Percentiles rank a stretch among this genome's conserved stretches.
Conservation (phyloP, 2,797 vertebrate genomes). For the Poecilia velifera region DNA sequence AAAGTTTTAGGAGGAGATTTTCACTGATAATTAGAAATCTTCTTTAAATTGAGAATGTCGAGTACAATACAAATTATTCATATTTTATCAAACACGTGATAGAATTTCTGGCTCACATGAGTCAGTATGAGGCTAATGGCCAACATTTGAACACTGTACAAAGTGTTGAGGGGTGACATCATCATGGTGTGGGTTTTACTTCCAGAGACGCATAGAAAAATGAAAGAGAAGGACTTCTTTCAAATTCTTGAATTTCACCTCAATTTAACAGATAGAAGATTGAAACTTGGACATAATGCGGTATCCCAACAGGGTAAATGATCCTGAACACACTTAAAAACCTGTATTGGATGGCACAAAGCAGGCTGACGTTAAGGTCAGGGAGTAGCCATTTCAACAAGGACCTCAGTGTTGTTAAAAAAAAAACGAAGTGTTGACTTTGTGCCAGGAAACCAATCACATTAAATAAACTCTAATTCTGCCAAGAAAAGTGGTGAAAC, state of each 20-base stretch:
- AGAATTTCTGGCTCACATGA: no score
- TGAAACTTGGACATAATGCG: not conserved
- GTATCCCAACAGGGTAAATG: not conserved
- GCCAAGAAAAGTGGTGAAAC: not conserved
- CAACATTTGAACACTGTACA: not conserved
- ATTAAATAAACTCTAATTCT: not conserved
- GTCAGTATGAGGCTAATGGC: no score
- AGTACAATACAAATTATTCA: not conserved
- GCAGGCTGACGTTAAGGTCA: no score
- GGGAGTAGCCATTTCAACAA: not conserved
- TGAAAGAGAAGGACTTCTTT: not conserved
- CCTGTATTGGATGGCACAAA: not conserved
- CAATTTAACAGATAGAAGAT: not conserved
- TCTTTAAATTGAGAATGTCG: not conserved
- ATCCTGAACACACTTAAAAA: not conserved
- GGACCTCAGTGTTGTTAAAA: not conserved
- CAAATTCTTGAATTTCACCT: not conserved
- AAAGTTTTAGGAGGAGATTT: not conserved
- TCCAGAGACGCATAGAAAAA: not conserved
- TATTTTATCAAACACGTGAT: not conserved
- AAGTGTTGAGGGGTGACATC: not conserved
- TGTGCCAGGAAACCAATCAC: not conserved
- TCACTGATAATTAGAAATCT: not conserved
- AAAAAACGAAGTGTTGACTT: not conserved
- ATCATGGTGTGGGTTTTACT: not conserved